Conservation (phyloP, 2,113 vertebrate species). For the Oceanodroma tethys region DNA sequence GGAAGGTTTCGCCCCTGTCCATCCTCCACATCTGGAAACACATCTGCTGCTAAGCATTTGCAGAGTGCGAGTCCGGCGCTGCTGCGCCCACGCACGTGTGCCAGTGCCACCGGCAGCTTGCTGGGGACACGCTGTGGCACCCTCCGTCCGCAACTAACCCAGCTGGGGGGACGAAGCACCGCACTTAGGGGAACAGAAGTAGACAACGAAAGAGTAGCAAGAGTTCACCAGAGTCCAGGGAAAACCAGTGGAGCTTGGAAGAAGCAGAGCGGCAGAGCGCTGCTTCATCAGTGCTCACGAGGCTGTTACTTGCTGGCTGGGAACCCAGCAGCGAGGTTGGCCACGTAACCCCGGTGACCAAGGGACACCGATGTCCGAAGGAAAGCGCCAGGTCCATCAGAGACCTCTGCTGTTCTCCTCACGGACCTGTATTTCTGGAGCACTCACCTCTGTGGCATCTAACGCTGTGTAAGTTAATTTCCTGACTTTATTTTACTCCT, state of each 20-base stretch:
- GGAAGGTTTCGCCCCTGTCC: neutral
- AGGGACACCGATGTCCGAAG: neutral
- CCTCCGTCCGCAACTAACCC: neutral
- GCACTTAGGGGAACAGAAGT: neutral
- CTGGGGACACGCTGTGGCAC: accelerated
- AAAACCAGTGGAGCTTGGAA: neutral
- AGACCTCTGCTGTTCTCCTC: neutral
- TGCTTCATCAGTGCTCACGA: accelerated
- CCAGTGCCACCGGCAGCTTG: neutral
- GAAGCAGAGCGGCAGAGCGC: neutral
- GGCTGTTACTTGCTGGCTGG: neutral
- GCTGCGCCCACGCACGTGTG: neutral
- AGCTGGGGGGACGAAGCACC: too few species aligned
- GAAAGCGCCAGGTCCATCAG: neutral
- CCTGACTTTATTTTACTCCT: neutral
- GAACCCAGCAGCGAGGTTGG: neutral
- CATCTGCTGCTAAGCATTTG: neutral
- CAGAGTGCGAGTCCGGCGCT: neutral
- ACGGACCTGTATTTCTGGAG: accelerated
- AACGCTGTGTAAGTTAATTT: neutral
- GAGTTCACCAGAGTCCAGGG: neutral
- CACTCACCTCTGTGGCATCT: neutral
- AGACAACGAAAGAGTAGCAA: neutral
- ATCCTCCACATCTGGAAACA: neutral
- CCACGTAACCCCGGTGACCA: too few species aligned